Conservation (phyloP, 2,888 invertebrate genomes). For the Drosophila emarginata region DNA sequence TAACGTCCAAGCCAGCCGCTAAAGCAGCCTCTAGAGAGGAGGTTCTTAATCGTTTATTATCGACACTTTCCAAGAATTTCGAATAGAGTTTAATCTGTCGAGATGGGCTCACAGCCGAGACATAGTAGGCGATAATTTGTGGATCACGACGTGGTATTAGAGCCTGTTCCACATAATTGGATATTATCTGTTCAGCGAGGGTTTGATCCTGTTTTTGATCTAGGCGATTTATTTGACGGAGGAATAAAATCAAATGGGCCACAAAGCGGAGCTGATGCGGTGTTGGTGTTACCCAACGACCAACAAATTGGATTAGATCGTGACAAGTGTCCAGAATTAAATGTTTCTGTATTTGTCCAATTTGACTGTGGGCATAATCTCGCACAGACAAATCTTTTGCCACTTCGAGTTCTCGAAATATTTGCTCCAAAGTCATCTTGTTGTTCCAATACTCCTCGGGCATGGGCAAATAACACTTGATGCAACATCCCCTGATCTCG, state of each 20-base stretch:
- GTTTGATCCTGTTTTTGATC: slow-evolving; percentile 85
- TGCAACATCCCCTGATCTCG: slow-evolving; percentile 86
- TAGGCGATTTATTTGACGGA: slow-evolving; percentile 90
- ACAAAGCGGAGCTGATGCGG: slow-evolving; percentile 87
- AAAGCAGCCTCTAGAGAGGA: slow-evolving; percentile 88
- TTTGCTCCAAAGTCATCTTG: slow-evolving; percentile 87
- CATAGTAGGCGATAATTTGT: slow-evolving; percentile 92
- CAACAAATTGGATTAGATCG: slow-evolving; percentile 88
- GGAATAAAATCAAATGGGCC: slow-evolving; percentile 92
- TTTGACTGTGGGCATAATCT: slow-evolving; percentile 84
- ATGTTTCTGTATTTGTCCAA: slow-evolving; percentile 91
- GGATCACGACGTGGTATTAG: slow-evolving; percentile 90
- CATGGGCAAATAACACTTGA: slow-evolving; percentile 84
- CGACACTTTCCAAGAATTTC: slow-evolving; percentile 87
- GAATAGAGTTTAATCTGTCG: slow-evolving; percentile 87
- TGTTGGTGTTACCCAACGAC: slow-evolving; percentile 84
- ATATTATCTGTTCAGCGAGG: slow-evolving; percentile 87
- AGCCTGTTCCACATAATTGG: slow-evolving; percentile 86
- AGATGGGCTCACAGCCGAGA: slow-evolving; percentile 88
- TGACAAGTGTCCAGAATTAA: slow-evolving; percentile 92
- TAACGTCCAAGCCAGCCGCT: slow-evolving; percentile 91
- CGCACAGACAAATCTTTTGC: slow-evolving; percentile 84
- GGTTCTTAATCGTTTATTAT: slow-evolving; percentile 84
- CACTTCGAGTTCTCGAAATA: slow-evolving; percentile 87
- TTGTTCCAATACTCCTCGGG: slow-evolving; percentile 88